These are phyloP conservation scores for Gobius niger DNA, from an alignment of 2,113 vertebrate genomes.

Conservation along the genomic window DNA sequence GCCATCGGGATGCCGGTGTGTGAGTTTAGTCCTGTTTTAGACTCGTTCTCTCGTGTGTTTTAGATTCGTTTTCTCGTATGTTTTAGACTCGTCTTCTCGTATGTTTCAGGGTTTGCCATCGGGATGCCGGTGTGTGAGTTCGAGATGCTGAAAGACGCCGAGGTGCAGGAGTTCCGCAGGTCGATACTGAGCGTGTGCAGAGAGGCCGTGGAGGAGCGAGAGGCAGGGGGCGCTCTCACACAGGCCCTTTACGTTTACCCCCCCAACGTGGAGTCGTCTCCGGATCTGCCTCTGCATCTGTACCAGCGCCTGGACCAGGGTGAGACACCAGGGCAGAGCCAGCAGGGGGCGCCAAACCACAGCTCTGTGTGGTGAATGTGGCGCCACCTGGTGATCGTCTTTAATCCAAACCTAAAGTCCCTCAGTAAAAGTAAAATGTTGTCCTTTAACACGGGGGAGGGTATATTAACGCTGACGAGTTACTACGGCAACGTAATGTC, in stretches of 20 bases:
- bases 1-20: constrained; percentile 82
- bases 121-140: constrained; percentile 81
- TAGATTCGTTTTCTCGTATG: neutral
- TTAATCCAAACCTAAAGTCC: too few relatives aligned
- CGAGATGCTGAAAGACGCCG: constrained; percentile 71
- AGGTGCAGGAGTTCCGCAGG: constrained; percentile 71
- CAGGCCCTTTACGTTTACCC: constrained; percentile 82
- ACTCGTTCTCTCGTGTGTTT: neutral
- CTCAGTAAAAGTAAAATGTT: too few relatives aligned
- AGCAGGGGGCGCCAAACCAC: neutral
- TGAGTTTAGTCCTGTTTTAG: constrained; percentile 29
- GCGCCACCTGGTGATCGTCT: too few relatives aligned
- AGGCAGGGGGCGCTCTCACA: constrained; percentile 75
- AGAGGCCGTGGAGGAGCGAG: constrained; percentile 80
- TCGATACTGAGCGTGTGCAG: constrained; percentile 76
- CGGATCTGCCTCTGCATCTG: constrained; percentile 78
- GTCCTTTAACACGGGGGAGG: too few relatives aligned
- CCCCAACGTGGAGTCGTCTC: constrained; percentile 77
- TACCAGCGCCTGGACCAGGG: constrained; percentile 80
- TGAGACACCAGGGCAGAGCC: constrained; percentile 26
- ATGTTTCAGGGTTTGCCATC: constrained; percentile 74
- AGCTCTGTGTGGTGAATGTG: too few relatives aligned
- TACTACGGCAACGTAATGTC: too few relatives aligned
- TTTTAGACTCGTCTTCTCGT: too few relatives aligned
- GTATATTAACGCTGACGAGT: too few relatives aligned